Evolutionary conservation across 2,888 invertebrate genomes (phyloP), one percentile per base, ranked within the genome.

Genomic region (Agrotis exclamationis): DNA sequence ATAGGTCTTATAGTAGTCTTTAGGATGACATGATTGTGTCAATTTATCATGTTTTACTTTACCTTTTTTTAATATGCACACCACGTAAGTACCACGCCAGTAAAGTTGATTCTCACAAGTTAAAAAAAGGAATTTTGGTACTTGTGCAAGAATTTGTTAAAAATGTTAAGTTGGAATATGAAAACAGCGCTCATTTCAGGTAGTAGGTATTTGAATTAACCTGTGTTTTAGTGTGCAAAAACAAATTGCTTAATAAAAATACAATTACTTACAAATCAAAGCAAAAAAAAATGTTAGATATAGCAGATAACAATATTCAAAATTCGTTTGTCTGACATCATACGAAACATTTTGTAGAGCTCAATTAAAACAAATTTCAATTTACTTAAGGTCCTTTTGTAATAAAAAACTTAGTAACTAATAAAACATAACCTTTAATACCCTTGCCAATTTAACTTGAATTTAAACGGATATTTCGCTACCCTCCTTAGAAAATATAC

Each of bases 391-490:
- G 48, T 84, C 60, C 71, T 75, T 53, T 57, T 71, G 54, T 50
- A 33, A 50, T 60, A 68, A 74, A 79, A 78, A 82, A 72, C 53
- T 48, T 14, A 53, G 54, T 39, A 18, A 56, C 56, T 22, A 53
- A 74, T 85, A 85, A 85, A 85, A 76, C 53, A 20, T 62, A 75
- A 53, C 69, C 59, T 79, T 74, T 54, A 69, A 60, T 72, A 54
- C 73, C 68, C 16, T 63, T 73, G 74, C 59, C 33, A 72, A 72
- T 71, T 64, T 66, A 70, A 78, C 62, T 76, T 76, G 70, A 76
- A 76, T 70, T 76, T 79, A 72, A 74, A 76, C 65, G 60, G 56
- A 68, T 68, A 63, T 65, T 56, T 59, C 18, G 39, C 18, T 24
- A 51, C 67, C 64, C 82, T 54, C 39, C 16, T 50, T 14, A 18